Evolutionary conservation across 2,888 invertebrate genomes (phyloP).

Genomic region (Diachrysia chrysitis): DNA sequence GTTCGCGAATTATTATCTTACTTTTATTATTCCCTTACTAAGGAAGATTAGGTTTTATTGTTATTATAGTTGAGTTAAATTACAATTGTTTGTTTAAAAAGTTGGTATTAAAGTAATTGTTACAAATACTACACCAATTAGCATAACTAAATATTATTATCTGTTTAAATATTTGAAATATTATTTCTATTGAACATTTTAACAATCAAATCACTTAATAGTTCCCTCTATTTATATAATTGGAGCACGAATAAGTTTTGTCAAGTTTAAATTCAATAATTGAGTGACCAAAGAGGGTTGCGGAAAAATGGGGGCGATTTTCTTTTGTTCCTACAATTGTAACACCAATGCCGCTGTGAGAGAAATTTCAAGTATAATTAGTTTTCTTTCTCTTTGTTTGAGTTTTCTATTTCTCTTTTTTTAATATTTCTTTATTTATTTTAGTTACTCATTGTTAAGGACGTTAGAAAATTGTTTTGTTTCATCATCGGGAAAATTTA

Average conservation of each 20-base stretch:
- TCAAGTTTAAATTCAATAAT: conserved; percentile 37
- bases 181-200: background rate
- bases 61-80: background rate
- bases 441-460: conserved; percentile 40
- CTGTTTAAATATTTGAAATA: background rate
- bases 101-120: too few species aligned
- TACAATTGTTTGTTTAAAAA: background rate
- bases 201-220: background rate
- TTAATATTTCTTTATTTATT: conserved; percentile 40
- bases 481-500: conserved; percentile 25
- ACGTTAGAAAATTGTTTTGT: conserved; percentile 38
- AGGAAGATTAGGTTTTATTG: background rate
- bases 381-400: conserved; percentile 47
- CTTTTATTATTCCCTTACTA: conserved; percentile 1
- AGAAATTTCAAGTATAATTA: conserved; percentile 51
- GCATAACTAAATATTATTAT: too few species aligned
- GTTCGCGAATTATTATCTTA: conserved; percentile 16
- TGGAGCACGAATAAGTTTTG: conserved; percentile 12
- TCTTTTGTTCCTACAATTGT: conserved; percentile 54
- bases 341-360: conserved; percentile 30
- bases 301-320: conserved; percentile 17
- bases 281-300: conserved; percentile 17
- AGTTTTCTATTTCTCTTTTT: conserved; percentile 44
- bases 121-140: too few species aligned
- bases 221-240: background rate